Percentiles rank a stretch among this genome's conserved stretches.
Conservation (phyloP, 2,113 vertebrate species). For the Cyanocitta stelleri region DNA sequence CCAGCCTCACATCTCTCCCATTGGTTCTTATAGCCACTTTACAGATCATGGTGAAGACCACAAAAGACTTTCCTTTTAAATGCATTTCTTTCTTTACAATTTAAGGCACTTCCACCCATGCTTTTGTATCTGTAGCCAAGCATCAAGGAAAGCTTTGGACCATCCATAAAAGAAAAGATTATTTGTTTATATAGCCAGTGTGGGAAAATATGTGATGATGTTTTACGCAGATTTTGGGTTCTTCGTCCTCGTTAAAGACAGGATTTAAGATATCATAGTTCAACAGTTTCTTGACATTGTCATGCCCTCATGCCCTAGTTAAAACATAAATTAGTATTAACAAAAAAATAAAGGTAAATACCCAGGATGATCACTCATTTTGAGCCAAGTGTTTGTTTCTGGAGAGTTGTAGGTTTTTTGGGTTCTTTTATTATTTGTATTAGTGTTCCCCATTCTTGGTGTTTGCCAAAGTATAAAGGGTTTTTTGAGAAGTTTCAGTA, state of each 20-base stretch:
- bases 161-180: background rate
- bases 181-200: background rate
- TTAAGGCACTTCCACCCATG: background rate
- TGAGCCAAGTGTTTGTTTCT: background rate
- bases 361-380: background rate
- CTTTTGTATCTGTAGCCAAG: background rate
- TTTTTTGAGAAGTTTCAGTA: background rate
- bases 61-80: background rate
- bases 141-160: background rate
- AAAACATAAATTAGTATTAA: background rate
- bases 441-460: background rate
- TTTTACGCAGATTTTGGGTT: background rate
- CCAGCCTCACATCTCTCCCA: background rate
- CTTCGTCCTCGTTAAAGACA: background rate
- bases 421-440: background rate
- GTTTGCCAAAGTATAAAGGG: background rate
- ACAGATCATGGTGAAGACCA: background rate
- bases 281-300: background rate
- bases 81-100: background rate
- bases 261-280: background rate
- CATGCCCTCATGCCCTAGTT: background rate
- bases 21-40: background rate
- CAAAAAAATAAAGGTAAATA: background rate
- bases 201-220: background rate
- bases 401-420: fast-evolving